A percentile compares a stretch with the other conserved stretches of the same genome.
These are phyloP conservation scores for Vidua macroura DNA, from an alignment of 2,113 vertebrate genomes.

Conservation along the genomic window DNA sequence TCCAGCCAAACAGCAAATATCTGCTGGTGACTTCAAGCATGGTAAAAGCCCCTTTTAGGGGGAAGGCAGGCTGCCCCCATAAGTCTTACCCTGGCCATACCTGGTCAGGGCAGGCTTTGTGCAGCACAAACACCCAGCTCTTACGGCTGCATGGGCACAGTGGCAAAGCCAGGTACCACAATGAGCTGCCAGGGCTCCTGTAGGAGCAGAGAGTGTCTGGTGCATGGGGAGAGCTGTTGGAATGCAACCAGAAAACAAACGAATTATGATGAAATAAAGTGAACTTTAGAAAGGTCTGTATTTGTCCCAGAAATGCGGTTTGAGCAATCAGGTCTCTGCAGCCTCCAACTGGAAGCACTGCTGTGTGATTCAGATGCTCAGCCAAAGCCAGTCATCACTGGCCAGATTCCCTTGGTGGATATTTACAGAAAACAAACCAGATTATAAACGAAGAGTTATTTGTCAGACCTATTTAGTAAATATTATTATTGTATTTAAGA, in stretches of 20 bases:
- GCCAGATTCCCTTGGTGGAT: not conserved
- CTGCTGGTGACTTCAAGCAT: not conserved
- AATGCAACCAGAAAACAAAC: not conserved
- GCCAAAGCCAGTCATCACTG: not conserved
- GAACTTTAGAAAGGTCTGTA: not conserved
- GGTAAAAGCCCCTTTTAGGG: not conserved
- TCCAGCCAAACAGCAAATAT: not conserved
- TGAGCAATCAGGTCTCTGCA: not conserved
- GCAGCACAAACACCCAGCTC: not conserved
- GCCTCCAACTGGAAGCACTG: not conserved
- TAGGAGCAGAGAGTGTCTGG: not conserved
- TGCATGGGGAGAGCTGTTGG: not conserved
- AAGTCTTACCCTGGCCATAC: not conserved
- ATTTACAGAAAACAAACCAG: constrained; percentile 35
- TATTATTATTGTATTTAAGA: not conserved
- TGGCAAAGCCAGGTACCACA: accelerated
- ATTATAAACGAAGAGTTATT: not conserved
- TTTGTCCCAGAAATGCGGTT: not conserved
- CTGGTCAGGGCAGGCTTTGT: not conserved
- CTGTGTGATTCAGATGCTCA: constrained; percentile 12
- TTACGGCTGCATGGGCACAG: accelerated
- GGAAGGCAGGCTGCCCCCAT: not conserved
- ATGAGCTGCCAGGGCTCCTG: not conserved
- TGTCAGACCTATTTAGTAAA: constrained; percentile 36
- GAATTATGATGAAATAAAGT: not conserved